phyloP scores from a whole-genome alignment of 2,113 vertebrate species.

The Tetraodon nigroviridis region DNA sequence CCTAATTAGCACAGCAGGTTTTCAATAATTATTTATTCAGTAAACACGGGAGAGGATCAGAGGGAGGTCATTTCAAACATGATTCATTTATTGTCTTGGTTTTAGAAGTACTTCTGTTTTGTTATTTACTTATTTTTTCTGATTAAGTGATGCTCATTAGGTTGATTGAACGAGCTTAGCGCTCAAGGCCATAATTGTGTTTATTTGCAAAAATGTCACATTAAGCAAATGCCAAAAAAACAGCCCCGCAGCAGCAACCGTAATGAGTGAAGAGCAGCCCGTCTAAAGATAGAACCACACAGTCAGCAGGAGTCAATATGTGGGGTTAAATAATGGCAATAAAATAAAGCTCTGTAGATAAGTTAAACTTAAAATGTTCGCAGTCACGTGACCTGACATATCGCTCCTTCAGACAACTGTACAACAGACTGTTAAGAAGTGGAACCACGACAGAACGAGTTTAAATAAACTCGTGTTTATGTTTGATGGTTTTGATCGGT shows the following conservation, averaged over 20 bases:
- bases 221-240: constrained; percentile 22
- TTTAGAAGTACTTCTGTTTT: too few species aligned
- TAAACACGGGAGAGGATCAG: not conserved
- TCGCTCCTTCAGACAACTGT: too few species aligned
- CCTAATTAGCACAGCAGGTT: constrained; percentile 24
- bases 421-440: too few species aligned
- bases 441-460: too few species aligned
- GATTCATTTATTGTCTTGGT: too few species aligned
- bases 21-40: constrained; percentile 2
- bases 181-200: constrained; percentile 34
- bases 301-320: not conserved
- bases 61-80: too few species aligned
- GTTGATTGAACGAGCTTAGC: not conserved
- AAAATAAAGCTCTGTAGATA: not conserved
- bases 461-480: too few species aligned
- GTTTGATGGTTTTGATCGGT: too few species aligned
- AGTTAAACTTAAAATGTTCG: not conserved
- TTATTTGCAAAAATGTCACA: constrained; percentile 38
- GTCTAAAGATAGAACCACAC: not conserved
- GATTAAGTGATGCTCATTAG: too few species aligned
- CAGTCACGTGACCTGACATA: too few species aligned
- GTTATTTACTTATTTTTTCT: too few species aligned
- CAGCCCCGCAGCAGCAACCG: constrained; percentile 18
- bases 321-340: constrained; percentile 9
- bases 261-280: constrained; percentile 25